Percentiles rank a stretch among this genome's conserved stretches.
Conservation (phyloP, 2,113 vertebrate genomes). For the Lamprologus lemairii region DNA sequence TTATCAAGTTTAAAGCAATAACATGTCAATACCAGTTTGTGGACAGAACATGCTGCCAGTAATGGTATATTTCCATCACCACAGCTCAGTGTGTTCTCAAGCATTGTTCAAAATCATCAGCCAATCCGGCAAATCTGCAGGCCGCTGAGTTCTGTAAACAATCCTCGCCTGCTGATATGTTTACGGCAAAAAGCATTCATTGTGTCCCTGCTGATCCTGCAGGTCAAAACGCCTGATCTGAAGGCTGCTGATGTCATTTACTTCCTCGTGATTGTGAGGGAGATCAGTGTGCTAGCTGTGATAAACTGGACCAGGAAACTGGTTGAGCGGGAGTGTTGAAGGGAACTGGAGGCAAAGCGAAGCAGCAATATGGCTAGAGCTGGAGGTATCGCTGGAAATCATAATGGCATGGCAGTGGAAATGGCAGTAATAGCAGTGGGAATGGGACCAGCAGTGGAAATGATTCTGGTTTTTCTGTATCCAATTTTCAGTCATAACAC, state of each 20-base stretch:
- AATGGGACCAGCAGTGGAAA: background rate
- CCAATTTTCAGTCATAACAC: background rate
- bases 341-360: background rate
- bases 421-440: background rate
- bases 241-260: slow-evolving; percentile 26
- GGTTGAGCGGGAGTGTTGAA: background rate
- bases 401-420: background rate
- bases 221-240: slow-evolving; percentile 6
- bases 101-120: background rate
- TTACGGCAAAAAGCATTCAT: slow-evolving; percentile 12
- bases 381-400: background rate
- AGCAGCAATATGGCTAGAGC: background rate
- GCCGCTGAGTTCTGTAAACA: slow-evolving; percentile 23
- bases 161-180: slow-evolving; percentile 19
- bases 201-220: slow-evolving; percentile 25
- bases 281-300: slow-evolving; percentile 10
- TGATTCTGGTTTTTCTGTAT: background rate
- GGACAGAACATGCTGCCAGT: background rate
- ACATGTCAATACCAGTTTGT: background rate
- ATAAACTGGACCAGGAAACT: slow-evolving; percentile 43
- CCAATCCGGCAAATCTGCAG: background rate
- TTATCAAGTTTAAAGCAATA: background rate
- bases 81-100: background rate
- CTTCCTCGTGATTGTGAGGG: slow-evolving; percentile 49
- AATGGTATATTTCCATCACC: background rate